Evolutionary conservation across 2,797 vertebrate species (phyloP).

Genomic region (Danio jaintianensis): DNA sequence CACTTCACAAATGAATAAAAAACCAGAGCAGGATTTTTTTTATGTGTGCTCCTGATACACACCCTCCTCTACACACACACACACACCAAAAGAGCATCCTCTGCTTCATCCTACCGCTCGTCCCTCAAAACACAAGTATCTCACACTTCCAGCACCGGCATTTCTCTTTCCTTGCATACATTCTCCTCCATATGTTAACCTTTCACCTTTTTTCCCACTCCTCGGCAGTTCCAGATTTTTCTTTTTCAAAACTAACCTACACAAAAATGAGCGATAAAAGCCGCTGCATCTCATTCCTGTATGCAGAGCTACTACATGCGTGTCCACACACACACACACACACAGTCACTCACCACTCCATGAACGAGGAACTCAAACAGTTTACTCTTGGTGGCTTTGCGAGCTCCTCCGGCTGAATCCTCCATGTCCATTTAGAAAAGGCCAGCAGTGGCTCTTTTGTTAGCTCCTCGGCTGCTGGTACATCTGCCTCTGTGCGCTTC

Average conservation of each 20-base stretch:
- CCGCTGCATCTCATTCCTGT: not conserved
- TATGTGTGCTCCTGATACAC: slow-evolving; percentile 27
- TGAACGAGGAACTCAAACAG: slow-evolving; percentile 94
- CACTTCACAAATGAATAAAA: slow-evolving; percentile 1
- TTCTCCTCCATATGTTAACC: slow-evolving; percentile 8
- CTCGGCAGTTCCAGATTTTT: not conserved
- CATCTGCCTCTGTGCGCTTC: slow-evolving; percentile 45
- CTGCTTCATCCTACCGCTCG: not conserved
- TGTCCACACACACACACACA: slow-evolving; percentile 38
- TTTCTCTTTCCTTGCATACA: not conserved
- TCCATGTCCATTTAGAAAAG: slow-evolving; percentile 81
- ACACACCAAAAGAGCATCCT: slow-evolving; percentile 35
- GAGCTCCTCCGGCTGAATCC: slow-evolving; percentile 87
- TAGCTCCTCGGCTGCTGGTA: slow-evolving; percentile 58
- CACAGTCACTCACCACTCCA: slow-evolving; percentile 68
- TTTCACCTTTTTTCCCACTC: slow-evolving; percentile 9
- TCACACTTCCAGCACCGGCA: slow-evolving; percentile 34
- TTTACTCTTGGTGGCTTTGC: slow-evolving; percentile 93
- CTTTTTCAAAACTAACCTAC: slow-evolving; percentile 3
- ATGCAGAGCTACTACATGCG: slow-evolving; percentile 21
- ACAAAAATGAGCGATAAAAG: not conserved
- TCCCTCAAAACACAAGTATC: slow-evolving; percentile 9
- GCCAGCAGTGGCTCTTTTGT: slow-evolving; percentile 49
- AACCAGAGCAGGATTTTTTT: slow-evolving; percentile 4
- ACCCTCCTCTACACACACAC: slow-evolving; percentile 1